Conservation (phyloP, 2,797 vertebrate genomes). For the Enteromius anoplus region DNA sequence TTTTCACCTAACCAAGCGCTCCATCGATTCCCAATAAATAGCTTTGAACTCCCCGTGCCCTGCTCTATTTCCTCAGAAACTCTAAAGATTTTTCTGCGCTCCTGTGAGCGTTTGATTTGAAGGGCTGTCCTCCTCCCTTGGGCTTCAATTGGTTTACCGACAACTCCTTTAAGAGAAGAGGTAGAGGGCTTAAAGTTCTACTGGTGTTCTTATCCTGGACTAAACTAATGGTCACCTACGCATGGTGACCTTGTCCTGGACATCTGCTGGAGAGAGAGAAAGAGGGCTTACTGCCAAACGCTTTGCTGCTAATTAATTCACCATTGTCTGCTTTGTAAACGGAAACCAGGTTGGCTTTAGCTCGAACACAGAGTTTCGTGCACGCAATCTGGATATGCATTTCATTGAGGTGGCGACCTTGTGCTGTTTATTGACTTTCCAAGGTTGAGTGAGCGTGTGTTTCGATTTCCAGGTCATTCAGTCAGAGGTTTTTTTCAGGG, state of each 20-base stretch:
- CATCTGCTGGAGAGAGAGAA: slow-evolving; percentile 64
- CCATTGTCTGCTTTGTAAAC: slow-evolving; percentile 70
- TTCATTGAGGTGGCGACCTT: slow-evolving; percentile 43
- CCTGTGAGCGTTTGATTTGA: slow-evolving; percentile 52
- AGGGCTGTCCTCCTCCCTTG: slow-evolving; percentile 26
- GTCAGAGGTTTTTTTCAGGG: not conserved
- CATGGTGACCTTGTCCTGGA: slow-evolving; percentile 71
- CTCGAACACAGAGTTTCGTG: slow-evolving; percentile 29
- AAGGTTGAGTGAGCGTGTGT: slow-evolving; percentile 4
- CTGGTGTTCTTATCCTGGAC: slow-evolving; percentile 56
- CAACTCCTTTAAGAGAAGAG: slow-evolving; percentile 8
- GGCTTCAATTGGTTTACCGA: slow-evolving; percentile 39
- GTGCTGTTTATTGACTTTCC: slow-evolving; percentile 47
- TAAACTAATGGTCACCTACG: slow-evolving; percentile 62
- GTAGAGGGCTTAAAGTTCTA: slow-evolving; percentile 7
- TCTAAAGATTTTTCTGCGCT: slow-evolving; percentile 61
- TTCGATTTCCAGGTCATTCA: slow-evolving; percentile 14
- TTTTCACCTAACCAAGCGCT: slow-evolving; percentile 58
- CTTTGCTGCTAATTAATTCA: slow-evolving; percentile 76
- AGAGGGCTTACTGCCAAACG: slow-evolving; percentile 63
- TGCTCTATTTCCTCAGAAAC: slow-evolving; percentile 54
- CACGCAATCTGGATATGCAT: slow-evolving; percentile 47
- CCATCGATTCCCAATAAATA: slow-evolving; percentile 64
- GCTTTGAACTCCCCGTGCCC: slow-evolving; percentile 62
- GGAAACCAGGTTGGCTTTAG: slow-evolving; percentile 64